These are phyloP conservation scores for Lethenteron camtschaticum DNA, from an alignment of 2,113 vertebrate genomes.

Conservation along the genomic window DNA sequence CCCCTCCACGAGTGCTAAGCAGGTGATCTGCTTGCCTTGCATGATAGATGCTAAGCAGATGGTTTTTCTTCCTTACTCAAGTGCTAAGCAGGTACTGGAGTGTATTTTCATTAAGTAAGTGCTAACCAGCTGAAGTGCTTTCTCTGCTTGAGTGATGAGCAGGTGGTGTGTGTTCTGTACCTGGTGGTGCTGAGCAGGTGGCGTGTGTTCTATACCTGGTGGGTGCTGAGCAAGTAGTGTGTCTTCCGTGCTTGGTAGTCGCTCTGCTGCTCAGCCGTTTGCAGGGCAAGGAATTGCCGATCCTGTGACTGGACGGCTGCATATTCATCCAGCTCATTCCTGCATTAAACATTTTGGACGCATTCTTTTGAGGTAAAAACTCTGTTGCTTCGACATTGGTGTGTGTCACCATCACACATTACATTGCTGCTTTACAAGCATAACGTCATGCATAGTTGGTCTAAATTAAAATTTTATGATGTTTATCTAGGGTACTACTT, in stretches of 20 bases:
- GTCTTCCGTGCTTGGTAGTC: constrained; percentile 37
- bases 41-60: too few relatives aligned
- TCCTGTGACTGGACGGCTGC: constrained; percentile 11
- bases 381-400: constrained; percentile 10
- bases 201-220: constrained; percentile 29
- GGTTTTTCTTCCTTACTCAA: too few relatives aligned
- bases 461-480: constrained; percentile 22
- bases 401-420: constrained; percentile 11
- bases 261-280: constrained; percentile 33
- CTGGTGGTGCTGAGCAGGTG: too few relatives aligned
- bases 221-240: constrained; percentile 80
- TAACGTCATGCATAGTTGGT: constrained; percentile 8
- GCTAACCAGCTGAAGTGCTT: too few relatives aligned
- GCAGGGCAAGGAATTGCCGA: constrained; percentile 10
- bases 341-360: constrained; percentile 18
- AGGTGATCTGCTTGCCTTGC: too few relatives aligned
- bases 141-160: too few relatives aligned
- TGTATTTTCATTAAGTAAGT: too few relatives aligned
- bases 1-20: too few relatives aligned
- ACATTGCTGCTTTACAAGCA: constrained; percentile 9
- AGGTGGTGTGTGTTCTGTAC: too few relatives aligned
- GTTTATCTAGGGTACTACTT: constrained; percentile 9
- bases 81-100: too few relatives aligned
- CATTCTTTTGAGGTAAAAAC: not conserved
- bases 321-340: constrained; percentile 40